Evolutionary conservation across 2,888 invertebrate species (phyloP), one percentile per base, ranked within the genome.

Genomic region (Oxyscelio sp.): DNA sequence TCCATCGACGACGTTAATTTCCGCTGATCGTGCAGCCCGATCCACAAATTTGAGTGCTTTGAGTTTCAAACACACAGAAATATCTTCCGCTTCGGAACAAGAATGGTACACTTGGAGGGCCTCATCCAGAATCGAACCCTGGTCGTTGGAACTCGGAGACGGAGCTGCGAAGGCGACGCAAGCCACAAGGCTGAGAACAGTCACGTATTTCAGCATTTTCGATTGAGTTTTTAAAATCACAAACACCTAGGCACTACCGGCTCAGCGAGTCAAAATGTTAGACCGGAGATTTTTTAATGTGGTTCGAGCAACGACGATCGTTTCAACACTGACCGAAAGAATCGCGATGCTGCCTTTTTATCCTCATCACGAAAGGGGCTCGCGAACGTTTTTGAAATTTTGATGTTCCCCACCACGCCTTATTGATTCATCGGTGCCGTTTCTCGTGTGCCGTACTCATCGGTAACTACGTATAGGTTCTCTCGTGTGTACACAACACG

Each of bases 41-140:
- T 97, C 97, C 92, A 98, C 94, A 43, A 97, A 96, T 31, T 97
- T 96, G 4, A 97, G 95, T 59, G 98, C 94, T 93, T 97, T 97
- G 82, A 97, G 94, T 93, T 98, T 98, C 56, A 98, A 95, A 91
- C 98, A 98, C 85, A 97, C 96, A 2, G 96, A 95, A 31, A 97
- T 93, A 87, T 96, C 97, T 83, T 95, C 95, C 66, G 96, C 96
- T 13, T 89, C 89, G 86, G 96, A 95, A 95, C 98, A 98, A 68
- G 93, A 93, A n/a, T 91, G 85, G 85, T 94, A 94, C 45, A 94
- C 89, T 83, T 91, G 90, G 86, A 93, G 86, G 3, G 92, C 94
- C 65, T 94, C 92, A 77, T 93, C 92, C 74, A 94, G 59, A 22
- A 94, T 78, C 34, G 93, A 93, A 4, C 90, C 82, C 54, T 88